Base-by-base conservation (phyloP, 23 tunicate species). In the Styela clava region DNA sequence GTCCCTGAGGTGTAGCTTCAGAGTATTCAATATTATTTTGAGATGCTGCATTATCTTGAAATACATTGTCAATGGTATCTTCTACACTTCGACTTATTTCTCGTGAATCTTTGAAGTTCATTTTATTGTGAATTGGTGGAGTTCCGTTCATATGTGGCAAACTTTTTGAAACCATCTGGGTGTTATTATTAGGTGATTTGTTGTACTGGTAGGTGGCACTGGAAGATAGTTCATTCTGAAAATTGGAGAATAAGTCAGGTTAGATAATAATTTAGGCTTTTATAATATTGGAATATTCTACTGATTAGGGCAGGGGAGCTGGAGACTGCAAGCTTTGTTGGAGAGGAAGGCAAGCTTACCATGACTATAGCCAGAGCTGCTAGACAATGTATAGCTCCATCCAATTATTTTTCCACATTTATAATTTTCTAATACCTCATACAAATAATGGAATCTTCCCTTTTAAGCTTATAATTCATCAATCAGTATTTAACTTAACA, bases 151-250 rank as follows among this genome's bases (percentile, higher is more conserved):
- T 33, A 29, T 76, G 64, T 16, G 81, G 64, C 65, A 76, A 76
- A 31, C 81, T 76, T 52, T 44, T 51, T 28, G 81, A 76, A 22
- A 76, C 31, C 64, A 44, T 36, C 29, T 76, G 37, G 21, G 81
- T 44, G 64, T 76, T 76, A 31, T 76, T 76, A 31, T 76, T 76
- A 24, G 81, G 32, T 32, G 67, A 52, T 24, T 52, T 76, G 33
- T 24, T 52, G 26, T 1, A 52, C 0, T 76, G 44, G 21, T 33
- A n/a, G 9, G 81, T 64, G 3, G 34, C 35, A 32, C 77, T 71
- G 16, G 77, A 71, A 71, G 77, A 71, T 21, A 71, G 77, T 22
- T 71, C 77, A 71, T 71, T 32, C 77, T 71, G 31, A 5, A 65
- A 24, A 65, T 24, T 9, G 18, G 31, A 65, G 7, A 65, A 18